A percentile compares a stretch with the other conserved stretches of the same genome.
phyloP scores from a whole-genome alignment of 2,888 invertebrate genomes.

The Gari tellinella region DNA sequence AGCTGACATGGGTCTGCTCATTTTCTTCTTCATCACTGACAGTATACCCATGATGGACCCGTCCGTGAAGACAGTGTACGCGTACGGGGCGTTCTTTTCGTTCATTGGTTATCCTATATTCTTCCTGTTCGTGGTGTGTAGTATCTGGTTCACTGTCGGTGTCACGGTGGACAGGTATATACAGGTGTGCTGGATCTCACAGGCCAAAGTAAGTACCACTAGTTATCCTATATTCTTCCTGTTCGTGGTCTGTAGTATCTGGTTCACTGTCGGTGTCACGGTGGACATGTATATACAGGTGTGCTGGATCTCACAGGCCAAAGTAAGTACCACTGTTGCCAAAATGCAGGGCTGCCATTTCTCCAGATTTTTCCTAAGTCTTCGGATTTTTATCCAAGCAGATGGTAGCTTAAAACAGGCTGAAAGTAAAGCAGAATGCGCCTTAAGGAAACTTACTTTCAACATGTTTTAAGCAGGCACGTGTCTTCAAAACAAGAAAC shows the following conservation, averaged over 20 bases:
- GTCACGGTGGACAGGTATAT: conserved; percentile 80
- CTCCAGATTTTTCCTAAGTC: too few relatives aligned
- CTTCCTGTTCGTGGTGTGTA: conserved; percentile 70
- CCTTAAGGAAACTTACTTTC: too few relatives aligned
- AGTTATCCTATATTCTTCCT: conserved; percentile 73
- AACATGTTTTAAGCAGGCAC: too few relatives aligned
- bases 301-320: conserved; percentile 74
- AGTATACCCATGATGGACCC: conserved; percentile 61
- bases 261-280: conserved; percentile 78
- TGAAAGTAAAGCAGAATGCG: too few relatives aligned
- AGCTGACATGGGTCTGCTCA: conserved; percentile 67
- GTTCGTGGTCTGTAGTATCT: conserved; percentile 73
- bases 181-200: conserved; percentile 75
- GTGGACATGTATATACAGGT: conserved; percentile 79
- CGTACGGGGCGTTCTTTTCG: conserved; percentile 68
- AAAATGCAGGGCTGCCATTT: too few relatives aligned
- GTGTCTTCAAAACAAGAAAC: too few relatives aligned
- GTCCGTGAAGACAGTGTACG: conserved; percentile 36
- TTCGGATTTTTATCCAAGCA: too few relatives aligned
- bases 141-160: conserved; percentile 78
- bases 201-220: conserved; percentile 63
- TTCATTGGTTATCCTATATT: conserved; percentile 74
- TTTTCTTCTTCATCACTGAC: conserved; percentile 70
- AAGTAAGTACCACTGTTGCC: conserved; percentile 56
- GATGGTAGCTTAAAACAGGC: too few relatives aligned